phyloP scores from a whole-genome alignment of 2,113 vertebrate species.

The Microtus richardsoni region DNA sequence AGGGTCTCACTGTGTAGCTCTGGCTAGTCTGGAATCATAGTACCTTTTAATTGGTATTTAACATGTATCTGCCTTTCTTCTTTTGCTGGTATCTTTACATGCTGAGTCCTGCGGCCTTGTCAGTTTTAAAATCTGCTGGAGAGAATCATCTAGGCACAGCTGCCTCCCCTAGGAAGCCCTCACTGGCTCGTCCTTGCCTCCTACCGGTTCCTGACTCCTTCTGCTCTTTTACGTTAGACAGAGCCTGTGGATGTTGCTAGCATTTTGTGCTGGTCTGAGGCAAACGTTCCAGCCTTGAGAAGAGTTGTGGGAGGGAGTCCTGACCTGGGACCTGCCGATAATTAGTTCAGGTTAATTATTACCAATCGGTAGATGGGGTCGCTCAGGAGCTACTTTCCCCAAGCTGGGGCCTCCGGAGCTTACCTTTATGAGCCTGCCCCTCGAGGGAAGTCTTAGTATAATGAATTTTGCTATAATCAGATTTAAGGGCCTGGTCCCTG shows the following conservation, averaged over 20 bases:
- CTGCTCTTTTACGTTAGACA: not conserved
- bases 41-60: not conserved
- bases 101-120: not conserved
- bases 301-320: conserved; percentile 73
- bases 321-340: conserved; percentile 87
- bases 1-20: not conserved
- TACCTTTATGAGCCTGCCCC: conserved; percentile 89
- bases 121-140: not conserved
- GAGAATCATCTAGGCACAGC: too few species aligned
- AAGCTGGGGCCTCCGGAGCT: conserved; percentile 86
- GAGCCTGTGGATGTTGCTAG: not conserved
- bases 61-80: not conserved
- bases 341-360: conserved; percentile 95
- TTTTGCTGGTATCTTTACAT: not conserved
- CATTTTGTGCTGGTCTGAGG: conserved; percentile 68
- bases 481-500: conserved; percentile 89
- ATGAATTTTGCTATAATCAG: conserved; percentile 91
- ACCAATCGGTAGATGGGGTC: conserved; percentile 88
- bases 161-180: too few species aligned
- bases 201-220: not conserved
- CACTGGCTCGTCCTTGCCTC: accelerated
- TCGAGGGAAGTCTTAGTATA: conserved; percentile 88
- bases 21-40: not conserved
- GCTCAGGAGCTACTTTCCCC: conserved; percentile 86
- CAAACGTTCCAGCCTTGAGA: conserved; percentile 62